Percentiles rank a stretch among this genome's conserved stretches.
phyloP scores from a whole-genome alignment of 2,797 vertebrate genomes.

The Monodelphis domestica region DNA sequence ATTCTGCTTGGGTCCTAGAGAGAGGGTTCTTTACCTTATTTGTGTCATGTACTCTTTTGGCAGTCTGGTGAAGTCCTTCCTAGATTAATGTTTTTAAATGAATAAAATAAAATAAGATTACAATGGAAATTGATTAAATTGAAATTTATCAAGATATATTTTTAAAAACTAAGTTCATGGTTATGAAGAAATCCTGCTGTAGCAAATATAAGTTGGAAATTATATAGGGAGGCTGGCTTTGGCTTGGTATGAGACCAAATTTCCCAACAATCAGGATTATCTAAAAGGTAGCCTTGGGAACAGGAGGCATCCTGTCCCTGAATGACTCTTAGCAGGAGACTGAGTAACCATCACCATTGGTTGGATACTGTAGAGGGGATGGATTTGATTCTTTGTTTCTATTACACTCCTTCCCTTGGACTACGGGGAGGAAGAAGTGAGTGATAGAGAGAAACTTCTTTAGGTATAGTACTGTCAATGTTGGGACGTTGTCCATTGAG shows the following conservation, averaged over 20 bases:
- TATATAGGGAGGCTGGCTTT: neutral
- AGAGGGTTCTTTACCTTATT: neutral
- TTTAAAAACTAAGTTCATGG: neutral
- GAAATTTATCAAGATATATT: neutral
- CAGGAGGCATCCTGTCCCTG: neutral
- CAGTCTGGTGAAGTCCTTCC: neutral
- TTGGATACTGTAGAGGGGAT: no score
- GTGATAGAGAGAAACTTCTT: neutral
- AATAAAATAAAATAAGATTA: neutral
- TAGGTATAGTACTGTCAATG: neutral
- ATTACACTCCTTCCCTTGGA: neutral
- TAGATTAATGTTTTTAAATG: neutral
- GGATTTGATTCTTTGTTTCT: no score
- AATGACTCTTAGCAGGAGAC: neutral
- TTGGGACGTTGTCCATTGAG: neutral
- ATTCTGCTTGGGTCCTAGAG: neutral
- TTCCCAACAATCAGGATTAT: neutral
- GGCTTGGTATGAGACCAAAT: neutral
- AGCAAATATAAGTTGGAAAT: neutral
- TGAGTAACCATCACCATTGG: no score
- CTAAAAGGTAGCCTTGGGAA: neutral
- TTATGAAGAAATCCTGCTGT: neutral
- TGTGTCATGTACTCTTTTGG: neutral
- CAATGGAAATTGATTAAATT: neutral
- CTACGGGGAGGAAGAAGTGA: neutral